Evolutionary conservation across 2,797 vertebrate genomes (phyloP), one percentile per base, ranked within the genome.

Genomic region (Chromobotia macracanthus): DNA sequence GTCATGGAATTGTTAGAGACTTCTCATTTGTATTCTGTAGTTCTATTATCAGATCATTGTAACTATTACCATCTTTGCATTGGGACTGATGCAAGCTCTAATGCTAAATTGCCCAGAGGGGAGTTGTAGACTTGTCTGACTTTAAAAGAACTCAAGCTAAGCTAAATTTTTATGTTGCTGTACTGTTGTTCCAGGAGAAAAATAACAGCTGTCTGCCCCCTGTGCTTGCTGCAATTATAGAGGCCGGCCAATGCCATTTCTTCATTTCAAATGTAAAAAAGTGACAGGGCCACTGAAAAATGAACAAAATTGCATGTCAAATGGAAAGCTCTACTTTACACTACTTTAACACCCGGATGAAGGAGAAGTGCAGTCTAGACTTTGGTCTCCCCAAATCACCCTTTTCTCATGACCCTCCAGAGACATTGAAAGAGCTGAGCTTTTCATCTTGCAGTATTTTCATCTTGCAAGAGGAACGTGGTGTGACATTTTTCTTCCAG

Each of bases 231-330:
- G 64, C 68, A 80, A 79, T 79, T 82, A 75, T 19, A 18, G 21
- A 64, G 66, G 38, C 12, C 35, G 48, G 35, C 25, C 63, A 60
- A 68, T 74, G 38, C 13, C 63, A 67, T 63, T 58, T 74, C 53
- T 41, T 50, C 25, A 19, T 48, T 70, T 31, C n/a, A 44, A 68
- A 65, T 19, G 28, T 44, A 9, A 51, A 18, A 76, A 80, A 58
- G 13, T 55, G 61, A 72, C 10, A 0, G 2, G 41, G 38, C 10
- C 46, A 69, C 55, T 64, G 46, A 58, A 65, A 61, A 13, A 61
- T 5, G 35, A 56, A 73, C 28, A 76, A 64, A 84, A 76, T 71
- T 51, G 63, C 77, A 82, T 77, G 76, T 69, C 80, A 82, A 19
- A 55, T 12, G 23, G 10, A 71, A 58, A 76, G 21, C 35, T 67